phyloP scores from a whole-genome alignment of 2,888 invertebrate species.

The Hypena proboscidalis region DNA sequence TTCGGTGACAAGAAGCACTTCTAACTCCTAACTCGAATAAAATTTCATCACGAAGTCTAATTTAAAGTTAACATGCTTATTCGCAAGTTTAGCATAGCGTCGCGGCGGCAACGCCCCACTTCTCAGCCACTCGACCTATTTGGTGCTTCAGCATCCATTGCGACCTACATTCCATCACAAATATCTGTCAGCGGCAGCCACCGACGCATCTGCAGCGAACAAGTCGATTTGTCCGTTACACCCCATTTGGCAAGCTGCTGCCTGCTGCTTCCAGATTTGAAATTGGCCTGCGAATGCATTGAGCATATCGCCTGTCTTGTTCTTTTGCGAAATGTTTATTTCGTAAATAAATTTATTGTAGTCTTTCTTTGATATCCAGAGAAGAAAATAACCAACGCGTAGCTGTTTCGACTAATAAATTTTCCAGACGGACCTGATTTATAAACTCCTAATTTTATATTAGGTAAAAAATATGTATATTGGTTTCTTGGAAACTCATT shows the following conservation, averaged over 20 bases:
- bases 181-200: conserved; percentile 57
- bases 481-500: no score
- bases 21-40: conserved; percentile 12
- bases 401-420: no score
- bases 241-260: conserved; percentile 52
- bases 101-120: conserved; percentile 39
- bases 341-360: conserved; percentile 4
- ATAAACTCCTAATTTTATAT: no score
- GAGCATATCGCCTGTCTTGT: conserved; percentile 17
- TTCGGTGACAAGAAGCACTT: neutral
- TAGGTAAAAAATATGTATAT: no score
- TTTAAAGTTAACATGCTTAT: conserved; percentile 39
- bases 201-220: conserved; percentile 54
- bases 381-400: no score
- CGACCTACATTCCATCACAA: conserved; percentile 59
- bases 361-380: no score
- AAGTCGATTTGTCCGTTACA: conserved; percentile 56
- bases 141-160: conserved; percentile 52
- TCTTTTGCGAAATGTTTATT: conserved; percentile 1
- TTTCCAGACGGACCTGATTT: no score
- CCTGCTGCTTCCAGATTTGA: conserved; percentile 29
- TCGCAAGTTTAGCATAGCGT: conserved; percentile 36
- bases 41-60: conserved; percentile 27
- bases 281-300: conserved; percentile 24
- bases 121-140: conserved; percentile 48